Evolutionary conservation across 2,888 invertebrate species (phyloP).

Genomic region (Drosophila engyochracea): DNA sequence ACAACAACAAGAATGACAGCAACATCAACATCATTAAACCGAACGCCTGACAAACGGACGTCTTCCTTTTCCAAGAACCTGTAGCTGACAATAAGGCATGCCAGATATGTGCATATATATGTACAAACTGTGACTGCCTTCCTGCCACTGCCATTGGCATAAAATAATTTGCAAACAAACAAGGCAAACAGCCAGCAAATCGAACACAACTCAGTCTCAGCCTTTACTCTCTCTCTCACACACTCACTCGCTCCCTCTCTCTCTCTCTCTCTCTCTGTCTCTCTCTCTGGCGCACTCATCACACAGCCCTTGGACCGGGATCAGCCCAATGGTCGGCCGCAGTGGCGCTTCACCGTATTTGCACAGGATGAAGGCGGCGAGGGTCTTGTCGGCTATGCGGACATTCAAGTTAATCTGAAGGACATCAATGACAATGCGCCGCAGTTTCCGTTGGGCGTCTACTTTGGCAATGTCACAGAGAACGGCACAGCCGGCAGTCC

Average conservation of each 20-base stretch:
- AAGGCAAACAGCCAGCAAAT: slow-evolving; percentile 66
- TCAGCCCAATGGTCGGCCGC: slow-evolving; percentile 97
- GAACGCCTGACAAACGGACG: not conserved
- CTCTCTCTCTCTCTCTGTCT: not conserved
- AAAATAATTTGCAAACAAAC: slow-evolving; percentile 74
- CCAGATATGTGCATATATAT: slow-evolving; percentile 7
- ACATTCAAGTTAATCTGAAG: slow-evolving; percentile 98
- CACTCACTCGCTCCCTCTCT: not conserved
- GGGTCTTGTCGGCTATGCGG: slow-evolving; percentile 97
- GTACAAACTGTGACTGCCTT: slow-evolving; percentile 14
- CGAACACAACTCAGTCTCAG: slow-evolving; percentile 42
- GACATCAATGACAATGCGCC: slow-evolving; percentile 99
- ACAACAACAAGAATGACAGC: slow-evolving; percentile 4
- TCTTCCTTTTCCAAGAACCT: slow-evolving; percentile 29
- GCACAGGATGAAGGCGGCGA: slow-evolving; percentile 98
- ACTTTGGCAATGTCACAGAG: slow-evolving; percentile 97
- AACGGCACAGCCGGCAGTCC: slow-evolving; percentile 98
- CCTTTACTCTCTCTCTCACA: not conserved
- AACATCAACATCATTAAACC: slow-evolving; percentile 9
- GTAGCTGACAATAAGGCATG: slow-evolving; percentile 56
- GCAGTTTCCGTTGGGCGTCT: slow-evolving; percentile 96
- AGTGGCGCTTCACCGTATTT: slow-evolving; percentile 97
- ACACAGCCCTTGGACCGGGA: slow-evolving; percentile 96
- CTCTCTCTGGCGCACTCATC: slow-evolving; percentile 76
- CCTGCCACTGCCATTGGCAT: slow-evolving; percentile 56